Conservation (phyloP, 2,113 vertebrate species). For the Atrichornis clamosus region DNA sequence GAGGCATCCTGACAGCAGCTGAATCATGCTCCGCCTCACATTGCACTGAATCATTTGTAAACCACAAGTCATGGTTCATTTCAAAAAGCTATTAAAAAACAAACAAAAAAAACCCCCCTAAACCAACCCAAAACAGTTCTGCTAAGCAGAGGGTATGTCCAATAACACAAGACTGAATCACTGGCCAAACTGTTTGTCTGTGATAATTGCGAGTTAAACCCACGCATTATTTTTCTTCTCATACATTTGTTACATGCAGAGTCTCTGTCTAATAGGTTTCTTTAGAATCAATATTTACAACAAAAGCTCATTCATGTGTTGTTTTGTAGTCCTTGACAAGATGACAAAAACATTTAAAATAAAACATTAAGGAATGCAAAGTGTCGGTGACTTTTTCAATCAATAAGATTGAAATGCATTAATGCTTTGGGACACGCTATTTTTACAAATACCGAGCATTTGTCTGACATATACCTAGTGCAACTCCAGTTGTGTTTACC, state of each 20-base stretch:
- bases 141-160: background rate
- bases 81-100: background rate
- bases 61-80: background rate
- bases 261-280: background rate
- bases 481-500: background rate
- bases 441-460: background rate
- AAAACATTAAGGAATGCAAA: background rate
- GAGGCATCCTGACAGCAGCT: background rate
- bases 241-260: background rate
- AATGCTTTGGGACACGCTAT: background rate
- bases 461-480: background rate
- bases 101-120: background rate
- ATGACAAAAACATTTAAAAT: background rate
- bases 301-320: background rate
- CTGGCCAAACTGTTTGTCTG: background rate
- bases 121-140: background rate
- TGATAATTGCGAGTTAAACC: background rate
- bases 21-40: background rate
- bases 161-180: background rate
- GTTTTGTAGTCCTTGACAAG: background rate
- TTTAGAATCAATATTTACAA: slow-evolving; percentile 25
- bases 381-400: background rate
- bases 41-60: background rate
- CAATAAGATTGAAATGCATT: background rate
- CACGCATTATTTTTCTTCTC: background rate